A percentile compares a stretch with the other conserved stretches of the same genome.
Conservation (phyloP, 1,140 invertebrate genomes). For the Cephus cinctus region DNA sequence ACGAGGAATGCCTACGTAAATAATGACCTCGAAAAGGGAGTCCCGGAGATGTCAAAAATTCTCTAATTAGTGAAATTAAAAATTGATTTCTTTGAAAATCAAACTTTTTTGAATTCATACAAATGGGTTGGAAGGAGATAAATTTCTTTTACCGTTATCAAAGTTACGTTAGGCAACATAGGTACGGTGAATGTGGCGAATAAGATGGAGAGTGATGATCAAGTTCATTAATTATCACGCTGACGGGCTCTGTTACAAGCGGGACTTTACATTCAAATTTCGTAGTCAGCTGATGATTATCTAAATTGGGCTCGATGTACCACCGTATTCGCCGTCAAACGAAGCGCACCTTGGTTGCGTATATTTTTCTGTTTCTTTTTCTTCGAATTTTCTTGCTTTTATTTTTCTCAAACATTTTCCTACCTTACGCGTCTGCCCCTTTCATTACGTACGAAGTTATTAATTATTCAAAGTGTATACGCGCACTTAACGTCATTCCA, state of each 20-base stretch:
- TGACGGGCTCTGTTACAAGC: constrained; percentile 34
- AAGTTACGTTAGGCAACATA: constrained; percentile 30
- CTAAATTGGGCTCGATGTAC: constrained; percentile 37
- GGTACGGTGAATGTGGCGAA: constrained; percentile 16
- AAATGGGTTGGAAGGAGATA: constrained; percentile 10
- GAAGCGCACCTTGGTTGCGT: constrained; percentile 13
- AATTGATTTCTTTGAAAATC: too few species aligned
- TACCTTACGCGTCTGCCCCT: too few species aligned
- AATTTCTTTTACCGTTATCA: constrained; percentile 16
- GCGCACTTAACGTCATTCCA: too few species aligned
- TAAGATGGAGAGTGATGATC: constrained; percentile 17
- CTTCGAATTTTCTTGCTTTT: too few species aligned
- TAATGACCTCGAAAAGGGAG: constrained; percentile 11
- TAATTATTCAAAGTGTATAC: too few species aligned
- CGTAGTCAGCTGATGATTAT: constrained; percentile 33
- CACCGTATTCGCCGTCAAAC: constrained; percentile 11
- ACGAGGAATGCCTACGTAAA: background rate
- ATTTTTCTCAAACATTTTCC: too few species aligned
- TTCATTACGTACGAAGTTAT: too few species aligned
- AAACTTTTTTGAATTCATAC: constrained; percentile 12
- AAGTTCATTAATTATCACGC: constrained; percentile 40
- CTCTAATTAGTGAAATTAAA: too few species aligned
- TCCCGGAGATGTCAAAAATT: too few species aligned
- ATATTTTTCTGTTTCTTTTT: background rate
- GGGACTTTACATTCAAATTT: constrained; percentile 28